phyloP scores from a whole-genome alignment of 2,797 vertebrate genomes.

The Gadopsis marmoratus region DNA sequence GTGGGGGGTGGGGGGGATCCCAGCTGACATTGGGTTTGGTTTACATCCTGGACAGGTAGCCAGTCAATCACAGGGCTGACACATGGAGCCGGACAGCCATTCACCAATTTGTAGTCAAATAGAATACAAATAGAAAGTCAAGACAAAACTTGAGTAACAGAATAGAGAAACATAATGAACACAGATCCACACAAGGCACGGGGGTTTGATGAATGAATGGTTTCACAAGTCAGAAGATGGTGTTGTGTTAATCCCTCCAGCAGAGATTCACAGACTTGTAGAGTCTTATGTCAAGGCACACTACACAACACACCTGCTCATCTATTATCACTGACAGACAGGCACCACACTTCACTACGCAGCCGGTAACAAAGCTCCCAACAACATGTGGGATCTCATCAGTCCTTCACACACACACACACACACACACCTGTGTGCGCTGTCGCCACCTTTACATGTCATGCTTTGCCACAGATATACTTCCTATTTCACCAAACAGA shows the following conservation, averaged over 20 bases:
- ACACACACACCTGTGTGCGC: slow-evolving; percentile 6
- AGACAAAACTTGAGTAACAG: neutral
- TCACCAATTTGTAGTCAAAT: too few species aligned
- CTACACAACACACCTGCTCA: slow-evolving; percentile 40
- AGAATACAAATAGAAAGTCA: too few species aligned
- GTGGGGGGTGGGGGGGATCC: rapidly evolving
- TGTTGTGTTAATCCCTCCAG: neutral
- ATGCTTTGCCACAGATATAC: slow-evolving; percentile 12
- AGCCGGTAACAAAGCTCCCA: slow-evolving; percentile 65
- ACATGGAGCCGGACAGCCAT: too few species aligned
- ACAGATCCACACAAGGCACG: neutral
- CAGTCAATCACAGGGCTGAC: too few species aligned
- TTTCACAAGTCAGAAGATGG: neutral
- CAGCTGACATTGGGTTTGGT: neutral
- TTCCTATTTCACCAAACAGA: slow-evolving; percentile 24
- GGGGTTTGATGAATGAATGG: neutral
- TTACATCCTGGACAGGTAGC: neutral
- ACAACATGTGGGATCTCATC: slow-evolving; percentile 57
- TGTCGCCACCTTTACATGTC: slow-evolving; percentile 34
- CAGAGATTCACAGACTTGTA: neutral
- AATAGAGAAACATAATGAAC: neutral
- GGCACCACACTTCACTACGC: slow-evolving; percentile 52
- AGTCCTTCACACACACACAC: slow-evolving; percentile 28
- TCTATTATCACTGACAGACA: slow-evolving; percentile 74
- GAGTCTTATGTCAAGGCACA: neutral